Base-by-base conservation (phyloP, 2,113 vertebrate species). In the Actinemys pallida region DNA sequence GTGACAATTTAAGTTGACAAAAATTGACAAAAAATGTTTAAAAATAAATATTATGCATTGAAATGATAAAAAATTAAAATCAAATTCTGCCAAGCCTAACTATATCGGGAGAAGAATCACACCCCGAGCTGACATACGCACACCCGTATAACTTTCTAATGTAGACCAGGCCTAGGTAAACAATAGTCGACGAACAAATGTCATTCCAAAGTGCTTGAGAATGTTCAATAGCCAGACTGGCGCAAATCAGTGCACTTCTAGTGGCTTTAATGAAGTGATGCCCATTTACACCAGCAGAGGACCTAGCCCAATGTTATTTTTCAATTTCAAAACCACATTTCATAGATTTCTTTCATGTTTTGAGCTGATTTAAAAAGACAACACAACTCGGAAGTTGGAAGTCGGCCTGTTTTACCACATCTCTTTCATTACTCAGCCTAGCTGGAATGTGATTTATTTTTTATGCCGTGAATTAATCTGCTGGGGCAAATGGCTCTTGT, bases 401-500 rank as follows among this genome's bases (percentile, higher is more conserved):
- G 83, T 93, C 94, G 95, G 94, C 94, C 95, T 90, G 81, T 80
- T 94, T 97, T 96, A 94, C 94, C 89, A 1, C 78, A 62, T 83
- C 57, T 83, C 57, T 89, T 95, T 94, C 88, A 92, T 89, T 93
- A 94, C 96, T 94, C 92, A 92, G 95, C 95, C 95, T 86, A 72
- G 10, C 62, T 94, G 95, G 96, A 96, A 97, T 94, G 94, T 83
- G 88, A 81, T 54, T 93, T 47, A 82, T 95, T 90, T 45, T 53
- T 86, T 85, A 82, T 62, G 94, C 94, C 92, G 95, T 78, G 90
- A 96, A 97, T 96, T 83, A 96, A 84, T 81, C 1, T 57, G 79
- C 72, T 94, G 72, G 87, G 86, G 89, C 57, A 29, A 94, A 78
- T 72, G 82, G 84, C 95, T 96, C 96, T 96, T 80, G 29, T 62